These are phyloP conservation scores for Catagonus wagneri DNA, from an alignment of 2,113 vertebrate species.

Conservation along the genomic window DNA sequence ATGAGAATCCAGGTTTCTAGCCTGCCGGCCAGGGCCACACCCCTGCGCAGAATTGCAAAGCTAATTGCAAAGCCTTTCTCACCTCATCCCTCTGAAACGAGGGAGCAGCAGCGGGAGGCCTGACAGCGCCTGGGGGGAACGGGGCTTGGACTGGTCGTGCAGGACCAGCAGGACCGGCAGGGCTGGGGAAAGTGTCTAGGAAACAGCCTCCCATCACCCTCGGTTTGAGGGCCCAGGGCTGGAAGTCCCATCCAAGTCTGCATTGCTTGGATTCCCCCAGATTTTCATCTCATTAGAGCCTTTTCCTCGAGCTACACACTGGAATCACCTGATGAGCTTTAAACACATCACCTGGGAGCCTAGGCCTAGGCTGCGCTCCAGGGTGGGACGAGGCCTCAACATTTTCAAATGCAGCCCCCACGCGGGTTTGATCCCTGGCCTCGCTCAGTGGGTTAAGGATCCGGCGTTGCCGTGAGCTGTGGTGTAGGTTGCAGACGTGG, in stretches of 20 bases:
- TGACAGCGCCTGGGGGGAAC: neutral
- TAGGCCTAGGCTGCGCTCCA: neutral
- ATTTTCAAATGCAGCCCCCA: neutral
- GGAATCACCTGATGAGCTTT: neutral
- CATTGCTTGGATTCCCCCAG: neutral
- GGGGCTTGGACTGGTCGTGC: neutral
- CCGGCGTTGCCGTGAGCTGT: too few relatives aligned
- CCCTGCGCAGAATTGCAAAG: neutral
- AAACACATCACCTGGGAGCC: neutral
- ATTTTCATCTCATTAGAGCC: neutral
- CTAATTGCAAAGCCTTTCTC: neutral
- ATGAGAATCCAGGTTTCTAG: neutral
- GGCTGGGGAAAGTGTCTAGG: neutral
- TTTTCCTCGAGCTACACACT: neutral
- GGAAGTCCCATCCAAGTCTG: neutral
- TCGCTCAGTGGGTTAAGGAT: too few relatives aligned
- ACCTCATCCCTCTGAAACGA: neutral
- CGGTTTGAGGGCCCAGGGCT: neutral
- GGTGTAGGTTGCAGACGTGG: too few relatives aligned
- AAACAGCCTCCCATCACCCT: neutral
- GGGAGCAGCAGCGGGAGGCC: neutral
- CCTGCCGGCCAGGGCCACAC: neutral
- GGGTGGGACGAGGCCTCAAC: neutral
- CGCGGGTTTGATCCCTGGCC: too few relatives aligned
- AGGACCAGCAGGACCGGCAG: neutral